These are phyloP conservation scores for Tetranychus cinnabarinus DNA, from an alignment of 1,140 invertebrate species.

Conservation along the genomic window DNA sequence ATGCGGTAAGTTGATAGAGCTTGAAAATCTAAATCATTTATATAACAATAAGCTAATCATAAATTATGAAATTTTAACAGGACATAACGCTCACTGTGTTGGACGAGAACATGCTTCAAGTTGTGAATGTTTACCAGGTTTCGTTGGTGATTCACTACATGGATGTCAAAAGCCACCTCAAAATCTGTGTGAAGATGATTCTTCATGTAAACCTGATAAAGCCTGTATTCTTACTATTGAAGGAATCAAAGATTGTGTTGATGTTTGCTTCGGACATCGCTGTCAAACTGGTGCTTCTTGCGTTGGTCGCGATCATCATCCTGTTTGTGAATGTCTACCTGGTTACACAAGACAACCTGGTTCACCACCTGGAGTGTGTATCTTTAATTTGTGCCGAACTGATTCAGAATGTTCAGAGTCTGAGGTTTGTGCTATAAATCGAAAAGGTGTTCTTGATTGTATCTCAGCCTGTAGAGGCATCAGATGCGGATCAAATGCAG, in stretches of 20 bases:
- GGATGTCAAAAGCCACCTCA: constrained; percentile 10
- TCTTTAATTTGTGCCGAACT: constrained; percentile 7
- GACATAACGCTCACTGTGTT: constrained; percentile 57
- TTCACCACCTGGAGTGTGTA: constrained; percentile 1
- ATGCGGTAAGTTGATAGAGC: constrained; percentile 30
- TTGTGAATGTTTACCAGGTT: constrained; percentile 37
- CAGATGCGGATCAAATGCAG: constrained; percentile 31
- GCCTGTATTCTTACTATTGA: constrained; percentile 22
- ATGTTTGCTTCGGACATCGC: constrained; percentile 4
- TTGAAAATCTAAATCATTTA: constrained; percentile 14
- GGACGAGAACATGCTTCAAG: constrained; percentile 55
- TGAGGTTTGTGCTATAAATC: constrained; percentile 8
- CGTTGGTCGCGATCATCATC: constrained; percentile 51
- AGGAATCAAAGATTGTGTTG: constrained; percentile 12
- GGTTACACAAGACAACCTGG: constrained; percentile 2
- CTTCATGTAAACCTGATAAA: constrained; percentile 37
- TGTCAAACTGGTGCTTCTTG: constrained; percentile 72
- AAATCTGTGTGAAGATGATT: constrained; percentile 33
- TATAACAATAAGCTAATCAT: constrained; percentile 25
- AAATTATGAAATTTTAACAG: no score
- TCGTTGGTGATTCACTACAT: constrained; percentile 38
- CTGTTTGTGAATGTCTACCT: constrained; percentile 44
- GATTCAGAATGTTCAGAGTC: constrained; percentile 7
- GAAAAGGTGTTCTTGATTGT: constrained; percentile 13
- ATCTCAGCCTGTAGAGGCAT: constrained; percentile 45